Evolutionary conservation across 2,888 invertebrate genomes (phyloP).

Genomic region (Cryptus armator): DNA sequence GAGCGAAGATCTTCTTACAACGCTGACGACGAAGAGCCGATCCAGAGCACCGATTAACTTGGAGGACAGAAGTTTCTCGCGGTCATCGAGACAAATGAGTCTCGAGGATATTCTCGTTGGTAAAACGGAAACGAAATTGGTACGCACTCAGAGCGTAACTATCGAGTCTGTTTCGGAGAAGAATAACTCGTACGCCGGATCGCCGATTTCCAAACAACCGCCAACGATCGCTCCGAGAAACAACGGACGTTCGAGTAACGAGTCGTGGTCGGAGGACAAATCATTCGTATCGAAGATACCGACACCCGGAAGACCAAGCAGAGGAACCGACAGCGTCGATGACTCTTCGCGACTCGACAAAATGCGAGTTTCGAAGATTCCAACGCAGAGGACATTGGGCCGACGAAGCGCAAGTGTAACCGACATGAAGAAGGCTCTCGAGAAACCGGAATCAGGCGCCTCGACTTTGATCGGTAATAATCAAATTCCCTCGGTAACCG

Average conservation of each 20-base stretch:
- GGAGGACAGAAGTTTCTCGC: slow-evolving; percentile 77
- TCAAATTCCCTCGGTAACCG: slow-evolving; percentile 19
- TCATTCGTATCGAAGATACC: slow-evolving; percentile 78
- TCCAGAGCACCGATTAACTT: slow-evolving; percentile 81
- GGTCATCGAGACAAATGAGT: slow-evolving; percentile 80
- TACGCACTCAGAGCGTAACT: slow-evolving; percentile 66
- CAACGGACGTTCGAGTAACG: slow-evolving; percentile 64
- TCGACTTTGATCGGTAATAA: slow-evolving; percentile 10
- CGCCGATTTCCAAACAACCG: slow-evolving; percentile 19
- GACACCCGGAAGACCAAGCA: slow-evolving; percentile 71
- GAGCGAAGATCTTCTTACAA: slow-evolving; percentile 78
- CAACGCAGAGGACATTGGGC: slow-evolving; percentile 76
- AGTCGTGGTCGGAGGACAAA: slow-evolving; percentile 75
- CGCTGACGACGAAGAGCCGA: slow-evolving; percentile 80
- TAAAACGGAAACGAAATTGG: slow-evolving; percentile 71
- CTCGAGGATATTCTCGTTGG: slow-evolving; percentile 80
- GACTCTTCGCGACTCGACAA: slow-evolving; percentile 69
- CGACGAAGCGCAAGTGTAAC: slow-evolving; percentile 86
- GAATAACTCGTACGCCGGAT: background rate
- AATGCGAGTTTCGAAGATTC: slow-evolving; percentile 78
- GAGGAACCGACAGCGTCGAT: slow-evolving; percentile 65
- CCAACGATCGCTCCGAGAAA: slow-evolving; percentile 40
- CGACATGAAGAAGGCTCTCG: slow-evolving; percentile 88
- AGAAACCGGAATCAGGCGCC: slow-evolving; percentile 83
- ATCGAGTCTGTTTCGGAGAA: slow-evolving; percentile 33